These are phyloP conservation scores for Sebastes itinus DNA, from an alignment of 2,797 vertebrate genomes.

Conservation along the genomic window DNA sequence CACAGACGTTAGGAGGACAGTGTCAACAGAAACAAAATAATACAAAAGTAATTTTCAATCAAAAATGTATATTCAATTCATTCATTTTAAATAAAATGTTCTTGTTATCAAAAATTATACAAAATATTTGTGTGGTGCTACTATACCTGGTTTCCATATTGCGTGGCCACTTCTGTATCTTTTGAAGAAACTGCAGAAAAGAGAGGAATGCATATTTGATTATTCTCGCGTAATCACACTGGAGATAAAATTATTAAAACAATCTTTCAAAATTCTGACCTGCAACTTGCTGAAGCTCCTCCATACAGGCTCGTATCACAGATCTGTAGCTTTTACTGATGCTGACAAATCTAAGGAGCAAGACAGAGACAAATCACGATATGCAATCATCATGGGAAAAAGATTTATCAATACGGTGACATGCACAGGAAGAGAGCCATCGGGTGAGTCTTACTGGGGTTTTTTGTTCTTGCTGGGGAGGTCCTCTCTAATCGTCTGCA, in stretches of 20 bases:
- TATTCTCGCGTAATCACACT: not conserved
- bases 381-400: not conserved
- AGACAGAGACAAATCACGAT: not conserved
- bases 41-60: no score
- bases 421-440: not conserved
- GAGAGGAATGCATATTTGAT: not conserved
- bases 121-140: not conserved
- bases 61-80: no score
- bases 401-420: not conserved
- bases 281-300: constrained; percentile 92
- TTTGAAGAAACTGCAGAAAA: constrained; percentile 83
- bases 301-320: constrained; percentile 94
- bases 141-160: constrained; percentile 90
- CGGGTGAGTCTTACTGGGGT: constrained; percentile 84
- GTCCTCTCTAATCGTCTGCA: constrained; percentile 91
- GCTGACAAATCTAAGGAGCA: constrained; percentile 87
- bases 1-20: constrained; percentile 1
- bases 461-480: constrained; percentile 89
- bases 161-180: constrained; percentile 76
- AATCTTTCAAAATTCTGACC: constrained; percentile 70
- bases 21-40: no score
- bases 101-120: not conserved
- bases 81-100: not conserved
- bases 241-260: not conserved
- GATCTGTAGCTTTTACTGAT: constrained; percentile 98